These are phyloP conservation scores for Callosobruchus maculatus DNA, from an alignment of 2,888 invertebrate genomes.

Conservation along the genomic window DNA sequence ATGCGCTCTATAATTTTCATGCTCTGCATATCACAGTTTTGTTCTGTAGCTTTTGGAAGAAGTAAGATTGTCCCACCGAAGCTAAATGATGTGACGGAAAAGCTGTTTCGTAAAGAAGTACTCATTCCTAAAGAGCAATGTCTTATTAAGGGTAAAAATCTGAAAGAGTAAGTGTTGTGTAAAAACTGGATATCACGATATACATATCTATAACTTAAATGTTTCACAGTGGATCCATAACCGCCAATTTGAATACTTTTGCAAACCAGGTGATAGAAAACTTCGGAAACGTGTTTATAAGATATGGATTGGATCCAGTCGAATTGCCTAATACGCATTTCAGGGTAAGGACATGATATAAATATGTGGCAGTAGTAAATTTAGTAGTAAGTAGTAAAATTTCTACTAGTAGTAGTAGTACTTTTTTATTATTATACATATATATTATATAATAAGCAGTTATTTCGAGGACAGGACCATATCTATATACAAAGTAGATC, in stretches of 20 bases:
- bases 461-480: too few species aligned
- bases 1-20: not conserved
- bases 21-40: not conserved
- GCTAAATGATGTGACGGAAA: not conserved
- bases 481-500: too few species aligned
- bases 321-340: conserved; percentile 48
- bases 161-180: not conserved
- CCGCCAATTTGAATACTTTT: not conserved
- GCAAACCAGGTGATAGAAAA: not conserved
- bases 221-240: not conserved
- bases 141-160: not conserved
- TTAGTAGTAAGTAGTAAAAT: too few species aligned
- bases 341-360: conserved; percentile 41
- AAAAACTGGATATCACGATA: not conserved
- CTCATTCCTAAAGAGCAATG: not conserved
- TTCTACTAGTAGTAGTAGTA: too few species aligned
- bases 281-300: not conserved
- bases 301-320: conserved; percentile 48
- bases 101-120: not conserved
- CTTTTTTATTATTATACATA: not conserved
- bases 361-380: too few species aligned
- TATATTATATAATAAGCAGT: too few species aligned
- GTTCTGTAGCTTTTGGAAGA: not conserved
- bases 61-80: not conserved
- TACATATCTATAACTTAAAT: not conserved